Evolutionary conservation across 2,797 vertebrate genomes (phyloP), one percentile per base, ranked within the genome.

Genomic region (Sebastes cheni): DNA sequence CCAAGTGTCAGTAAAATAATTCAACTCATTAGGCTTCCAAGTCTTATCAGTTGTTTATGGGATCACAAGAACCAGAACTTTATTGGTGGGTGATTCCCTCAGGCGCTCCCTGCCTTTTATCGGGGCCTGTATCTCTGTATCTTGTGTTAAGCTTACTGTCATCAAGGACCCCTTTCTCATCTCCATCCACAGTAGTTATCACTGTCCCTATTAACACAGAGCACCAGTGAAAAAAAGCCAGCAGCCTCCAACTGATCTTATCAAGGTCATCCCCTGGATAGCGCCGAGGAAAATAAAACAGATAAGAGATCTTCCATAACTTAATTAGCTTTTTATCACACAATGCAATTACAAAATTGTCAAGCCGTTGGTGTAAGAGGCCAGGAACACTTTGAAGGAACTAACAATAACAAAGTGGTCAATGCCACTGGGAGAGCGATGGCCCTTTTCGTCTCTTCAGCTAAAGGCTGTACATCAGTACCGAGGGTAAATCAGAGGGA

Each of bases 261-360:
- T 95, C 95, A 93, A 93, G 93, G 92, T 91, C 91, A 89, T 90
- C 90, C 91, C 83, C 82, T 93, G 89, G 91, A 95, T 95, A 92
- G 92, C 2, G 66, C 84, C 8, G 69, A 88, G 90, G 90, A 92
- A 92, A 94, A 94, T 92, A 95, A 92, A 94, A 90, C 85, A 86
- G 95, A 96, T 95, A 96, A 95, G 91, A 87, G 86, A 95, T 95
- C 94, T 93, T 92, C 95, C 92, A 95, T 95, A 95, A 96, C 95
- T 96, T 96, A 96, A 96, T 96, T 96, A 96, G 94, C 94, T 96
- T 96, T 95, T 96, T 95, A 95, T 95, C 93, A 92, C 90, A 91
- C 90, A 88, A 93, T 93, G 93, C 92, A 95, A 95, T 95, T 95
- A 95, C 89, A 81, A 94, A 95, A 94, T 94, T 94, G 94, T 95